A percentile compares a stretch with the other conserved stretches of the same genome.
phyloP scores from a whole-genome alignment of 2,113 vertebrate species.

The Drymodes brunneopygia region DNA sequence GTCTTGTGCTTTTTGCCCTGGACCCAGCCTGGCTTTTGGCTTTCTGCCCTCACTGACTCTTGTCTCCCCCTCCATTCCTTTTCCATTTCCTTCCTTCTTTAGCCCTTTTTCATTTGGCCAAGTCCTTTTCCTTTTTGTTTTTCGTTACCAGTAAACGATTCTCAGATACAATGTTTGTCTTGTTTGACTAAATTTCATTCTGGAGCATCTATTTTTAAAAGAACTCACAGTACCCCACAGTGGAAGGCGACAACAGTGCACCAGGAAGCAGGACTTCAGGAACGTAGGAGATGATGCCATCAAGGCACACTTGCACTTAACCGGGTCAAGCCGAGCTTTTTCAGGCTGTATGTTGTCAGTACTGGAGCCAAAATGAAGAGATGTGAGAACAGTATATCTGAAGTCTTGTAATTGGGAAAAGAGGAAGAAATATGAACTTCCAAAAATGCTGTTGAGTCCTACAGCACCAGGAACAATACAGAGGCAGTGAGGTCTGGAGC shows the following conservation, averaged over 20 bases:
- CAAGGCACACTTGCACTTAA: not conserved
- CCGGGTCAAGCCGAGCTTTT: not conserved
- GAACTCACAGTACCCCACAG: not conserved
- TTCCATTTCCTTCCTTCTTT: not conserved
- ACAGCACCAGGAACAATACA: not conserved
- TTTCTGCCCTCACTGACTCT: not conserved
- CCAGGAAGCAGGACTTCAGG: not conserved
- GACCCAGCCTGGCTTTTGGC: not conserved
- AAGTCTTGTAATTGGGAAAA: not conserved
- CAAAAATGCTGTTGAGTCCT: not conserved
- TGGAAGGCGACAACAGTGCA: not conserved
- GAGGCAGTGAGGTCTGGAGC: not conserved
- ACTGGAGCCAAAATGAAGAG: not conserved
- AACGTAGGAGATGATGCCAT: not conserved
- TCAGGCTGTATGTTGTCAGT: not conserved
- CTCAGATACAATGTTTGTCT: not conserved
- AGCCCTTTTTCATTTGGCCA: not conserved
- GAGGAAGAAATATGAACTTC: not conserved
- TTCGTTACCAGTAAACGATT: not conserved
- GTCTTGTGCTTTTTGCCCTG: not conserved
- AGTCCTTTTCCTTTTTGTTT: not conserved
- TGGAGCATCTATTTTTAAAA: not conserved
- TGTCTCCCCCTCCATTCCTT: not conserved
- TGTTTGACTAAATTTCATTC: fast-evolving
- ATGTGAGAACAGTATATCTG: not conserved